phyloP scores from a whole-genome alignment of 1,140 invertebrate genomes.

The Stegodyphus dumicola region DNA sequence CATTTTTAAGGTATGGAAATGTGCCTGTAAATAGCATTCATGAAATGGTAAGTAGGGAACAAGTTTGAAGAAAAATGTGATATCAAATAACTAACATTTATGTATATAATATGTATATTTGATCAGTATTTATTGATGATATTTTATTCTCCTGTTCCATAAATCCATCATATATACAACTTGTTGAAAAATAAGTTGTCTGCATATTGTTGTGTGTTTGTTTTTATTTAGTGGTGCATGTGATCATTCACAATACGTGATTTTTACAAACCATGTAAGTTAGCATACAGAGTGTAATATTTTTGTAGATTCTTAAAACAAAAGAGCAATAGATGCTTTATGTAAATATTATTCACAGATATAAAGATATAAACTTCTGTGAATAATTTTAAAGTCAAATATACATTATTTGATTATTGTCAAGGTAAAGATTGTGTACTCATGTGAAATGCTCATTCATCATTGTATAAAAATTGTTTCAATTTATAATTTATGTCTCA shows the following conservation, averaged over 20 bases:
- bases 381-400: too few relatives aligned
- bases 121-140: constrained; percentile 17
- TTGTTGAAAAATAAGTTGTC: neutral
- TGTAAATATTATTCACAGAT: too few relatives aligned
- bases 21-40: constrained; percentile 22
- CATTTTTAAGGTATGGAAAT: neutral
- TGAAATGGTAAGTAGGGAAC: constrained; percentile 37
- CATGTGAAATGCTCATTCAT: constrained; percentile 4
- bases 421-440: too few relatives aligned
- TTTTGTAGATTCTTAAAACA: too few relatives aligned
- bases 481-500: constrained; percentile 40
- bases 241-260: too few relatives aligned
- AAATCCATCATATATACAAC: neutral
- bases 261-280: too few relatives aligned
- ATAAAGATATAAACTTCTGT: too few relatives aligned
- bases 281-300: too few relatives aligned
- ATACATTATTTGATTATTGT: too few relatives aligned
- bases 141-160: neutral
- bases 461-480: neutral
- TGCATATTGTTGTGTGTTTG: too few relatives aligned
- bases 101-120: constrained; percentile 29
- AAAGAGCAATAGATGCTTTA: too few relatives aligned
- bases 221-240: too few relatives aligned
- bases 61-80: constrained; percentile 25
- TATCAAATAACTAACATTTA: constrained; percentile 6